Conservation (phyloP, 2,113 vertebrate genomes). For the Philantomba maxwellii region DNA sequence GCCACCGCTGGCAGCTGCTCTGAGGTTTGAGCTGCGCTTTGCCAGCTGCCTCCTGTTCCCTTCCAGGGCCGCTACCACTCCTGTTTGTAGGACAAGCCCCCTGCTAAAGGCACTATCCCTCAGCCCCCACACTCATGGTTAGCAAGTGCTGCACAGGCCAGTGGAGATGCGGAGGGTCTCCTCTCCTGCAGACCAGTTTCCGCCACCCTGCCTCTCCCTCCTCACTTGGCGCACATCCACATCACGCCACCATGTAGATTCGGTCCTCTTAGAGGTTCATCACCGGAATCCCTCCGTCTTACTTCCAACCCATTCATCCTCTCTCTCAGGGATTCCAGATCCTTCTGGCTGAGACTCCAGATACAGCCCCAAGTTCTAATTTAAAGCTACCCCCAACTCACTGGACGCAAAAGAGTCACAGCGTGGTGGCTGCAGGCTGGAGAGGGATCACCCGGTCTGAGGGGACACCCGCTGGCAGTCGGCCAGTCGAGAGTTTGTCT, state of each 20-base stretch:
- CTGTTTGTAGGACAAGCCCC: background rate
- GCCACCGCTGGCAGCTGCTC: background rate
- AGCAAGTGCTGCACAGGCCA: background rate
- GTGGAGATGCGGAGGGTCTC: background rate
- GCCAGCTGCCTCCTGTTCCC: background rate
- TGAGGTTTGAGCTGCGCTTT: background rate
- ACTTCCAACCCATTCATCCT: background rate
- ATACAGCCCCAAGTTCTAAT: background rate
- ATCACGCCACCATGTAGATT: fast-evolving
- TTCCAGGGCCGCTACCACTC: background rate
- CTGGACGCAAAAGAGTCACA: background rate
- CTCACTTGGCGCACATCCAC: fast-evolving
- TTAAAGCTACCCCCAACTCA: background rate
- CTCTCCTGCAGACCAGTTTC: background rate
- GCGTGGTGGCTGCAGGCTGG: background rate
- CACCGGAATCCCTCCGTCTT: background rate
- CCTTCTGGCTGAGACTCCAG: background rate
- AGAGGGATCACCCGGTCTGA: background rate
- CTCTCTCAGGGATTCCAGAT: background rate
- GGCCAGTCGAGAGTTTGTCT: background rate
- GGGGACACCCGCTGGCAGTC: background rate
- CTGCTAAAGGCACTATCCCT: background rate
- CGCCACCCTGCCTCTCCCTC: fast-evolving
- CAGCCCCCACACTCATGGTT: background rate
- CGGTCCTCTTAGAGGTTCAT: background rate